Conservation (phyloP, 2,113 vertebrate genomes). For the Eudorcas thomsonii region DNA sequence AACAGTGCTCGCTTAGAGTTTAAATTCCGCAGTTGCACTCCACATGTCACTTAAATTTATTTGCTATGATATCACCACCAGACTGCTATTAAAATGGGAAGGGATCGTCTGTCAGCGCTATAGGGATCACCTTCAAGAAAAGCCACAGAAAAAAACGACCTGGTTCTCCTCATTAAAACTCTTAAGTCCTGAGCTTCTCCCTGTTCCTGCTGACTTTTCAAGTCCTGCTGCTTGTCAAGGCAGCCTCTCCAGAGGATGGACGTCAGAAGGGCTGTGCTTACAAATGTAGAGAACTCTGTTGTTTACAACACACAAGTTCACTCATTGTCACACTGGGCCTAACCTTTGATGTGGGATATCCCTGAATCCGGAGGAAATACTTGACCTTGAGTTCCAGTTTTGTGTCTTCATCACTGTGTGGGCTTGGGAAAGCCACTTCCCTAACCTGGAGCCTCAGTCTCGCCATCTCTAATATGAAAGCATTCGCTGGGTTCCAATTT, state of each 20-base stretch:
- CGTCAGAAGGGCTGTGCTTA: too few species aligned
- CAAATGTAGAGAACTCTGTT: rapidly evolving
- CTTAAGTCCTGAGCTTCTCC: neutral
- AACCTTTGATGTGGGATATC: too few species aligned
- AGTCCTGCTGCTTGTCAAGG: neutral
- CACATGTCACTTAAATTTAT: constrained; percentile 76
- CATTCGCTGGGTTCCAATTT: neutral
- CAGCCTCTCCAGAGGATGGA: neutral
- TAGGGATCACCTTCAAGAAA: constrained; percentile 76
- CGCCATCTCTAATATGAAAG: neutral
- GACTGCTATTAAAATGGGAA: constrained; percentile 72
- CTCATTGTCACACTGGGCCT: rapidly evolving
- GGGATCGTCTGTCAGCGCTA: constrained; percentile 48
- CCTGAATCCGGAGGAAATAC: neutral
- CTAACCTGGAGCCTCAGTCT: neutral
- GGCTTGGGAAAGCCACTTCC: neutral
- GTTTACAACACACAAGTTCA: neutral
- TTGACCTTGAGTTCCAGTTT: neutral
- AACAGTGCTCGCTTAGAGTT: constrained; percentile 59
- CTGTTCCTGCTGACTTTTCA: constrained; percentile 9
- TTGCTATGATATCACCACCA: constrained; percentile 72
- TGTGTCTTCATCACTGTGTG: neutral
- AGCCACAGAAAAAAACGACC: constrained; percentile 56
- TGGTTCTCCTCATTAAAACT: constrained; percentile 63
- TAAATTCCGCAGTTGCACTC: constrained; percentile 61